A percentile compares a stretch with the other conserved stretches of the same genome.
These are phyloP conservation scores for Asteroscopus sphinx DNA, from an alignment of 2,888 invertebrate genomes.

Conservation along the genomic window DNA sequence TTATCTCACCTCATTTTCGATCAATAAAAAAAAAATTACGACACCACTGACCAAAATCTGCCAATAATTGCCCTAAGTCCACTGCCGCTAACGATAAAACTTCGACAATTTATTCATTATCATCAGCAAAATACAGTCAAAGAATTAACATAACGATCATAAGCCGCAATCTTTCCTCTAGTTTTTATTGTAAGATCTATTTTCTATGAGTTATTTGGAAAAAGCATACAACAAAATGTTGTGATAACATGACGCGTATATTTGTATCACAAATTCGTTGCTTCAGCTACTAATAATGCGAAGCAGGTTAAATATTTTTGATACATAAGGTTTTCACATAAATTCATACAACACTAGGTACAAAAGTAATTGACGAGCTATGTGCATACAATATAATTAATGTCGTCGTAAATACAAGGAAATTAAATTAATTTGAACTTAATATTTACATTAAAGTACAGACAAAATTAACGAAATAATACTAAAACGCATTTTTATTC, in stretches of 20 bases:
- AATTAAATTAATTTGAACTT: constrained; percentile 38
- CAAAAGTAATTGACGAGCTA: constrained; percentile 55
- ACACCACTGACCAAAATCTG: constrained; percentile 9
- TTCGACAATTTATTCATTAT: constrained; percentile 13
- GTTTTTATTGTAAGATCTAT: not conserved
- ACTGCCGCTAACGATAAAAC: constrained; percentile 10
- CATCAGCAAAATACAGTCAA: constrained; percentile 29
- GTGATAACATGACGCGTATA: constrained; percentile 34
- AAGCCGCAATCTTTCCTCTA: constrained; percentile 13
- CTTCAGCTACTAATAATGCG: constrained; percentile 45
- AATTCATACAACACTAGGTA: constrained; percentile 47
- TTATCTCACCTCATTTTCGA: not conserved
- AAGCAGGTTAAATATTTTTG: constrained; percentile 28
- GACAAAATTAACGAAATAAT: constrained; percentile 80
- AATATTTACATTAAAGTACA: constrained; percentile 60
- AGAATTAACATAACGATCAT: constrained; percentile 4
- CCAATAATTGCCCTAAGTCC: constrained; percentile 7
- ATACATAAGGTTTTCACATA: constrained; percentile 30
- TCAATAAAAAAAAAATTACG: not conserved
- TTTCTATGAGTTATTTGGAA: constrained; percentile 10
- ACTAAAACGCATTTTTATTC: constrained; percentile 87
- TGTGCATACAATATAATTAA: constrained; percentile 47
- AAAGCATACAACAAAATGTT: constrained; percentile 6
- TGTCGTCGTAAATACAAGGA: constrained; percentile 39
- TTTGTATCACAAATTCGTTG: constrained; percentile 64